Evolutionary conservation across 1,140 invertebrate genomes (phyloP).

Genomic region (Monomorium pharaonis): DNA sequence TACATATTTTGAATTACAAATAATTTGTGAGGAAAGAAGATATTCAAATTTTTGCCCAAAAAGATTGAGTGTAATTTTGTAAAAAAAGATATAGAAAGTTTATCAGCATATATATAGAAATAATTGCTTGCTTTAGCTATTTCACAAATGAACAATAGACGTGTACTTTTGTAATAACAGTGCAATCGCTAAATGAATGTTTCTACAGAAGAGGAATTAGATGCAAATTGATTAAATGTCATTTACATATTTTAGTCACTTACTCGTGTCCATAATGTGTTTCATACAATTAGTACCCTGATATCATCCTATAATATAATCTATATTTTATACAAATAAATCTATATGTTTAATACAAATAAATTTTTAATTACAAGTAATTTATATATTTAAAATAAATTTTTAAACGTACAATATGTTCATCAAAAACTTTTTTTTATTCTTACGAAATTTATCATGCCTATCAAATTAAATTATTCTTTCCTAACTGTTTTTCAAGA

Average conservation of each 20-base stretch:
- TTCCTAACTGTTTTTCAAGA: neutral
- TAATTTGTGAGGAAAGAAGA: neutral
- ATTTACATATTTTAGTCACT: conserved; percentile 26
- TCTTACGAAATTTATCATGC: neutral
- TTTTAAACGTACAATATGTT: neutral
- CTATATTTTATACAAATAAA: neutral
- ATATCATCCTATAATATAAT: neutral
- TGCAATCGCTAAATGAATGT: neutral
- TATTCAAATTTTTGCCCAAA: neutral
- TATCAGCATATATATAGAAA: neutral
- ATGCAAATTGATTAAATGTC: conserved; percentile 18
- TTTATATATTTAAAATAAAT: neutral
- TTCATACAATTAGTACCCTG: neutral
- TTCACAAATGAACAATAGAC: neutral
- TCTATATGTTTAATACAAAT: neutral
- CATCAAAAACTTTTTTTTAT: neutral
- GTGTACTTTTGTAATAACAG: neutral
- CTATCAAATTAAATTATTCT: conserved; percentile 5
- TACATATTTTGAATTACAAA: neutral
- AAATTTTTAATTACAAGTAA: neutral
- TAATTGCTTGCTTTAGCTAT: neutral
- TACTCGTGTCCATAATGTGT: neutral
- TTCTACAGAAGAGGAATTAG: conserved; percentile 1
- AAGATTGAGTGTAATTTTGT: neutral
- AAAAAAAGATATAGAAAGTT: neutral